Percentiles rank a stretch among this genome's conserved stretches.
Conservation (phyloP, 2,888 invertebrate genomes). For the Euproctis similis region DNA sequence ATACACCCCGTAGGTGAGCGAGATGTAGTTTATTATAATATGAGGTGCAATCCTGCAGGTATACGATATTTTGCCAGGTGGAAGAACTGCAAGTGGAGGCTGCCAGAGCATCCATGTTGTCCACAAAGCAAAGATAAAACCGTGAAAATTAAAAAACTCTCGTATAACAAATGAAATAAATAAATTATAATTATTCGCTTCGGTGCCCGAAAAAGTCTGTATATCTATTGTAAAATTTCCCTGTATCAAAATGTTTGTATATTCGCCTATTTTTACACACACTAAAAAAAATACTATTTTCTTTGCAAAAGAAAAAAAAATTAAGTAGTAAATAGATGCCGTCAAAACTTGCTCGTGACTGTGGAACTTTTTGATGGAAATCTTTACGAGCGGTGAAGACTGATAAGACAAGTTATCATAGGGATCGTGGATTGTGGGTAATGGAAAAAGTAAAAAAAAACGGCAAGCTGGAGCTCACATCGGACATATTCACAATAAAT, state of each 20-base stretch:
- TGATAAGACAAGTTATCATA: slow-evolving; percentile 69
- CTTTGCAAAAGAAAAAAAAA: slow-evolving; percentile 54
- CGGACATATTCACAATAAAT: slow-evolving; percentile 43
- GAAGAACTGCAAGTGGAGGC: slow-evolving; percentile 88
- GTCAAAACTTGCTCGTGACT: slow-evolving; percentile 61
- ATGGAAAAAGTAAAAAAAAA: no score
- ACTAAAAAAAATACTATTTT: no score
- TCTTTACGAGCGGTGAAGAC: slow-evolving; percentile 72
- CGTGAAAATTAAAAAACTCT: slow-evolving; percentile 66
- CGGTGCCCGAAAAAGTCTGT: slow-evolving; percentile 56
- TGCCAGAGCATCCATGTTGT: slow-evolving; percentile 80
- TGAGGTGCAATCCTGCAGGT: slow-evolving; percentile 79
- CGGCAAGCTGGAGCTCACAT: slow-evolving; percentile 50
- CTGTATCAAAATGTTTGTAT: slow-evolving; percentile 63
- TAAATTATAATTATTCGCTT: no score
- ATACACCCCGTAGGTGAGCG: slow-evolving; percentile 43
- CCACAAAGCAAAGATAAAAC: slow-evolving; percentile 77
- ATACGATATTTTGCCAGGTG: slow-evolving; percentile 90
- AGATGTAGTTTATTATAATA: slow-evolving; percentile 73
- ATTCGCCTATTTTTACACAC: slow-evolving; percentile 72
- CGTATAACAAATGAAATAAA: slow-evolving; percentile 67
- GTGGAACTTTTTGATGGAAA: slow-evolving; percentile 58
- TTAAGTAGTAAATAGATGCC: slow-evolving; percentile 46
- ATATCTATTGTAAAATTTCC: slow-evolving; percentile 66
- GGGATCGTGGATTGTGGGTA: slow-evolving; percentile 59